Evolutionary conservation across 1,140 invertebrate species (phyloP).

Genomic region (Rhyzopertha dominica): DNA sequence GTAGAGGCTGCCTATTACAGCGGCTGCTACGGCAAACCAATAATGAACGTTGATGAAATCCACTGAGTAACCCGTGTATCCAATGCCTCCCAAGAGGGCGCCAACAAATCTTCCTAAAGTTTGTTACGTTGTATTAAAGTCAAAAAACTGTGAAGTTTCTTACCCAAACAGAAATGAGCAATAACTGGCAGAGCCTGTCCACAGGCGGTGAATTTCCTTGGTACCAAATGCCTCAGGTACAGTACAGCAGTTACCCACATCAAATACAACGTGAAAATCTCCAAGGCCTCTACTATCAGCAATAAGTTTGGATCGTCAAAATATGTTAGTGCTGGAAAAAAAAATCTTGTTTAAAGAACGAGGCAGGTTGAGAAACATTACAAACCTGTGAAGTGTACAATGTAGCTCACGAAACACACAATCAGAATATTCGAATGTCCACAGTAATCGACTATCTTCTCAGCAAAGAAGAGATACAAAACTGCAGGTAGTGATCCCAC

Average conservation of each 20-base stretch:
- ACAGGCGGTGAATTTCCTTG: constrained; percentile 71
- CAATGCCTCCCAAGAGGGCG: constrained; percentile 46
- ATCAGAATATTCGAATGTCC: constrained; percentile 81
- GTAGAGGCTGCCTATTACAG: constrained; percentile 58
- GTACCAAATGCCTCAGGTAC: constrained; percentile 75
- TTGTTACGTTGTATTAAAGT: neutral
- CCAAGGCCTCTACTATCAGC: constrained; percentile 66
- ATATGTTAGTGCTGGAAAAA: constrained; percentile 54
- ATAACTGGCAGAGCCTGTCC: constrained; percentile 77
- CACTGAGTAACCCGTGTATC: constrained; percentile 32
- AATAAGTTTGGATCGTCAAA: constrained; percentile 61
- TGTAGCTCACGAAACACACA: constrained; percentile 71
- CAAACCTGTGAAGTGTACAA: constrained; percentile 63
- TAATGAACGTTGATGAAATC: constrained; percentile 35
- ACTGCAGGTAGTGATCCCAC: constrained; percentile 61
- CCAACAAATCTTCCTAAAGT: constrained; percentile 30
- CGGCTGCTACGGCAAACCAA: constrained; percentile 56
- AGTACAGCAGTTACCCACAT: constrained; percentile 80
- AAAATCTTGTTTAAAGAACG: constrained; percentile 7
- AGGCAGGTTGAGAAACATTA: constrained; percentile 41
- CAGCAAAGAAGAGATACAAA: constrained; percentile 70
- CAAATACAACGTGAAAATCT: constrained; percentile 75
- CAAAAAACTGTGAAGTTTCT: constrained; percentile 5
- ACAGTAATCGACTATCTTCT: constrained; percentile 76
- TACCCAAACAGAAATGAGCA: constrained; percentile 76